Evolutionary conservation across 2,797 vertebrate genomes (phyloP), one percentile per base, ranked within the genome.

Genomic region (Chloroceryle inda): DNA sequence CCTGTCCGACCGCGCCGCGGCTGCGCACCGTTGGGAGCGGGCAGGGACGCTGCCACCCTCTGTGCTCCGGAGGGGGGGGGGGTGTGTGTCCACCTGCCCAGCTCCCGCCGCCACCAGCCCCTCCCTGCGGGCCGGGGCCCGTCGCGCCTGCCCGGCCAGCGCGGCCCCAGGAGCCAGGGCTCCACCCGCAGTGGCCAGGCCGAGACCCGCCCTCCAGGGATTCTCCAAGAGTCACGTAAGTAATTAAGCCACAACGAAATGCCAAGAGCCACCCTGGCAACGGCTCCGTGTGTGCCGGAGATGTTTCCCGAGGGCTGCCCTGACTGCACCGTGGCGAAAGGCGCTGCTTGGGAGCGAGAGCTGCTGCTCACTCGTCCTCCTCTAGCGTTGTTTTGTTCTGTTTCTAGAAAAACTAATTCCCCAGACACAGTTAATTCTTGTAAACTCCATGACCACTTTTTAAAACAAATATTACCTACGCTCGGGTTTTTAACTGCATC

Each of bases 151-250:
- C 13, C n/a, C n/a, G n/a, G 8, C 13, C 12, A 23, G 47, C n/a
- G n/a, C 6, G 47, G 37, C 33, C 33, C 10, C 7, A 18, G 50
- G n/a, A 13, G 13, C 12, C 4, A 1, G 7, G 3, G 15, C 58
- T 26, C 33, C 58, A 37, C 17, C 16, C 26, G 17, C 14, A 1
- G 15, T 52, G 9, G 17, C 20, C 7, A 1, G 29, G 42, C 12
- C 5, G 13, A 21, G 73, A 31, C 11, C 9, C 16, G 4, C 27
- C 8, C 5, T 1, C 9, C 1, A 0, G 26, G 9, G 9, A 0
- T 2, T n/a, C 31, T 3, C 10, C 6, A 0, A 0, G 33, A 6
- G 38, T 4, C 13, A 21, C 15, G 0, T 2, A 6, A 27, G 31
- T 12, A 6, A 6, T 29, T 10, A 4, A 27, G 16, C 27, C 35